phyloP scores from a whole-genome alignment of 2,888 invertebrate species.

The Gandaritis pyraliata region DNA sequence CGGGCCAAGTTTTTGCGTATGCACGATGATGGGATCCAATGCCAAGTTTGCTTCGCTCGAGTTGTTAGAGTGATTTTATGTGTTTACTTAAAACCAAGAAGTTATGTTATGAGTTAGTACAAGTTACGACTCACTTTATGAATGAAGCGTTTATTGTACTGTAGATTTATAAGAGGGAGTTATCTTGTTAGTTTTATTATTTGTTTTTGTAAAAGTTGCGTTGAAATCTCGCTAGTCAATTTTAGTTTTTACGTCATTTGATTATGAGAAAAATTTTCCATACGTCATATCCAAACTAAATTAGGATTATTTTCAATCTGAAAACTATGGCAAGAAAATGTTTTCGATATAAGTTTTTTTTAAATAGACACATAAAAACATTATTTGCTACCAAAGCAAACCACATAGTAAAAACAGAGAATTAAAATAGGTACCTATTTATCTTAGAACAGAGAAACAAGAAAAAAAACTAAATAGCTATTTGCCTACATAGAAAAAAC shows the following conservation, averaged over 20 bases:
- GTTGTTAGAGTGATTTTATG: not conserved
- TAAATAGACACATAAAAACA: too few species aligned
- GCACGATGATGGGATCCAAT: slow-evolving; percentile 14
- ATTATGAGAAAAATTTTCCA: too few species aligned
- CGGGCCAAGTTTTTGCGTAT: slow-evolving; percentile 18
- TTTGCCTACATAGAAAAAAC: not conserved
- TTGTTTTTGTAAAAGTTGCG: not conserved
- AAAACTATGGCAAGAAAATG: too few species aligned
- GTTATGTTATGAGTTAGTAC: not conserved
- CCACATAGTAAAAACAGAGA: too few species aligned
- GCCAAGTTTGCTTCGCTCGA: slow-evolving; percentile 20
- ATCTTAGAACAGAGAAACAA: too few species aligned
- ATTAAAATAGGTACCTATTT: too few species aligned
- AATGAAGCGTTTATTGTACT: not conserved
- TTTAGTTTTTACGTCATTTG: not conserved
- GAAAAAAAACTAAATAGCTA: too few species aligned
- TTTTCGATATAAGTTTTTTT: too few species aligned
- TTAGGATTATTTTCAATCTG: too few species aligned
- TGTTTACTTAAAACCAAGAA: slow-evolving; percentile 11
- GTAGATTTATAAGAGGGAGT: not conserved
- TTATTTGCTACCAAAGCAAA: too few species aligned
- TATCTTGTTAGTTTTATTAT: not conserved
- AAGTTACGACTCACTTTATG: slow-evolving; percentile 3
- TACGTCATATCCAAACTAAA: too few species aligned
- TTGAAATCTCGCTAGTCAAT: not conserved